These are phyloP conservation scores for Hermaeophaga mercurialis DNA, from an alignment of 2,888 invertebrate genomes.

Conservation along the genomic window DNA sequence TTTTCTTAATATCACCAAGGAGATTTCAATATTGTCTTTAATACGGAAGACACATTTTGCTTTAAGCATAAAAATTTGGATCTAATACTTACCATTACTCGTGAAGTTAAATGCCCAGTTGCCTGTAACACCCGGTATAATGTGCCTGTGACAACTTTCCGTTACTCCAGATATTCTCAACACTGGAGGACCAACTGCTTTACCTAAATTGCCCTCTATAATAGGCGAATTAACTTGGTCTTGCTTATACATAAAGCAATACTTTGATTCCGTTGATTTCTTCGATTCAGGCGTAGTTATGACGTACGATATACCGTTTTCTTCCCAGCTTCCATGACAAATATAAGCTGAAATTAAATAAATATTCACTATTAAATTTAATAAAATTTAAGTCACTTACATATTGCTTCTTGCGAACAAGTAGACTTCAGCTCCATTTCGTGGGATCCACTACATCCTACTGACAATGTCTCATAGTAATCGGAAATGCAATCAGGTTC, in stretches of 20 bases:
- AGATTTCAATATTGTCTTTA: no score
- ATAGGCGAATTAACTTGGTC: constrained; percentile 43
- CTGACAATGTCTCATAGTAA: constrained; percentile 63
- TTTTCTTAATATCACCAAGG: no score
- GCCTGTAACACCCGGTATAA: constrained; percentile 61
- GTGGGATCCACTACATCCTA: constrained; percentile 66
- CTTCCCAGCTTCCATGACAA: constrained; percentile 77
- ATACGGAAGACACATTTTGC: no score
- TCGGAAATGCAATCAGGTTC: constrained; percentile 60
- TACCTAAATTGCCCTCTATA: constrained; percentile 44
- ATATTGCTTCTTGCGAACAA: constrained; percentile 60
- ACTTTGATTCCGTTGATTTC: constrained; percentile 61
- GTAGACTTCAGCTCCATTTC: constrained; percentile 66
- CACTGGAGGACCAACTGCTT: constrained; percentile 47
- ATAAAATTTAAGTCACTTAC: constrained; percentile 51
- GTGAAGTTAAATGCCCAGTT: constrained; percentile 72
- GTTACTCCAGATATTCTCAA: constrained; percentile 62
- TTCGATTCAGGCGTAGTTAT: constrained; percentile 67
- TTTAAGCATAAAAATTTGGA: no score
- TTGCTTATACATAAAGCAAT: constrained; percentile 68
- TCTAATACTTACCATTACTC: constrained; percentile 64
- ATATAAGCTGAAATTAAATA: constrained; percentile 63
- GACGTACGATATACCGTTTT: constrained; percentile 67
- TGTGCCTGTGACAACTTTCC: constrained; percentile 64
- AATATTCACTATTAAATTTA: not conserved